These are phyloP conservation scores for Morus bassanus DNA, from an alignment of 2,797 vertebrate species.

Conservation along the genomic window DNA sequence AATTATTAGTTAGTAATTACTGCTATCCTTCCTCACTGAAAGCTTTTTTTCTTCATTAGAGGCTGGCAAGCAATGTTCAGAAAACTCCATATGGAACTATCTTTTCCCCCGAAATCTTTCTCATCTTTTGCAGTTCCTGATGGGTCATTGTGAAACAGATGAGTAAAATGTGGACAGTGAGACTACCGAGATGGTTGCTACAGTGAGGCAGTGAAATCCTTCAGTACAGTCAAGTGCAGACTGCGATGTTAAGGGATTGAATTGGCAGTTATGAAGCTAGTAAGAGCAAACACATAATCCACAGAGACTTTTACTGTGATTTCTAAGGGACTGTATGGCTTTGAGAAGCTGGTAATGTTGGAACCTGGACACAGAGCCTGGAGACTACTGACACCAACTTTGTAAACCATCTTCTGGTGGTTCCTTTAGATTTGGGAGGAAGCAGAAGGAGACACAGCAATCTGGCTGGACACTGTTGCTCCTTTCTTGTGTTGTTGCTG, in stretches of 20 bases:
- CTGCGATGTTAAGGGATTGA: fast-evolving
- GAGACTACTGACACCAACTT: not conserved
- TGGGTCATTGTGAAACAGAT: not conserved
- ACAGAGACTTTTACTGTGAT: not conserved
- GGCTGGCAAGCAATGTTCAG: not conserved
- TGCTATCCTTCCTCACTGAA: not conserved
- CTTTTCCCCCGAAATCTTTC: not conserved
- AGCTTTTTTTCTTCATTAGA: not conserved
- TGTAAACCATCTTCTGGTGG: not conserved
- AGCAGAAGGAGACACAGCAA: not conserved
- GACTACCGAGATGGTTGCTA: not conserved
- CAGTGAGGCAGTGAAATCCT: not conserved
- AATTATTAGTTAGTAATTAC: constrained; percentile 6
- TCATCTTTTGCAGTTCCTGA: not conserved
- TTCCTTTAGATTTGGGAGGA: not conserved
- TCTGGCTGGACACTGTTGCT: not conserved
- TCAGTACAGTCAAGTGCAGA: not conserved
- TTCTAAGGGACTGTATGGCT: not conserved
- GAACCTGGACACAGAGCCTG: not conserved
- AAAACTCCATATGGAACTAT: not conserved
- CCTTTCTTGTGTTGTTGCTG: not conserved
- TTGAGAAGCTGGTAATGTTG: not conserved
- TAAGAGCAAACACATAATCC: not conserved
- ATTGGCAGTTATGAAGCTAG: not conserved
- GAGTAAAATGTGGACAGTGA: not conserved